Evolutionary conservation across 23 tunicate species (phyloP).

Genomic region (Trididemnum nubilum): DNA sequence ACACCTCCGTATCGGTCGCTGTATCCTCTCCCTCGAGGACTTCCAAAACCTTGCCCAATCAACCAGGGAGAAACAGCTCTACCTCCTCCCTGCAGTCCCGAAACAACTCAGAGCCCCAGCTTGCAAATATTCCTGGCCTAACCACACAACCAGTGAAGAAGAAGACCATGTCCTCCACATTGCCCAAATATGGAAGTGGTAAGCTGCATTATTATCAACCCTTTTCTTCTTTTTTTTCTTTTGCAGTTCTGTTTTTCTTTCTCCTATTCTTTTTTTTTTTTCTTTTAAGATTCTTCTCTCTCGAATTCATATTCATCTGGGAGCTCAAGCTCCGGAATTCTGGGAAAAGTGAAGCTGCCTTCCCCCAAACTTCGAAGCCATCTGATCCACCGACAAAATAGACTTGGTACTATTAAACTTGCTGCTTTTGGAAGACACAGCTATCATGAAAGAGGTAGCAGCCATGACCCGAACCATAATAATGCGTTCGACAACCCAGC

Average conservation of each 20-base stretch:
- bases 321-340: too few species aligned
- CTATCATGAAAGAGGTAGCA: not conserved
- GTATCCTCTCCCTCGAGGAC: constrained; percentile 80
- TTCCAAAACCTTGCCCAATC: constrained; percentile 76
- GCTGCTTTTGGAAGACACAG: not conserved
- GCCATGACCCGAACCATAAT: not conserved
- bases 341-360: constrained; percentile 13
- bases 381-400: not conserved
- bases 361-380: constrained; percentile 12
- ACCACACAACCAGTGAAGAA: constrained; percentile 51
- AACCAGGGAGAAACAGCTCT: constrained; percentile 30
- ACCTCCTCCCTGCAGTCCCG: constrained; percentile 48
- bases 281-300: not conserved
- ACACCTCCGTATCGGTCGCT: constrained; percentile 4
- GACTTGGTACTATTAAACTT: not conserved
- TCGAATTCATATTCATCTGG: not conserved
- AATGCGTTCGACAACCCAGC: not conserved
- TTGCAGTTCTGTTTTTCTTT: constrained; percentile 18
- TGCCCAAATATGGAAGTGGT: constrained; percentile 76
- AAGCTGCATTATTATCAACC: not conserved
- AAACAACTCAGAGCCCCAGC: constrained; percentile 88
- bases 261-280: constrained; percentile 19
- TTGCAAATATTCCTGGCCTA: constrained; percentile 45
- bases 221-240: constrained; percentile 12
- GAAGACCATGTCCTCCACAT: constrained; percentile 61